These are phyloP conservation scores for Sitta europaea DNA, from an alignment of 2,113 vertebrate genomes.

Conservation along the genomic window DNA sequence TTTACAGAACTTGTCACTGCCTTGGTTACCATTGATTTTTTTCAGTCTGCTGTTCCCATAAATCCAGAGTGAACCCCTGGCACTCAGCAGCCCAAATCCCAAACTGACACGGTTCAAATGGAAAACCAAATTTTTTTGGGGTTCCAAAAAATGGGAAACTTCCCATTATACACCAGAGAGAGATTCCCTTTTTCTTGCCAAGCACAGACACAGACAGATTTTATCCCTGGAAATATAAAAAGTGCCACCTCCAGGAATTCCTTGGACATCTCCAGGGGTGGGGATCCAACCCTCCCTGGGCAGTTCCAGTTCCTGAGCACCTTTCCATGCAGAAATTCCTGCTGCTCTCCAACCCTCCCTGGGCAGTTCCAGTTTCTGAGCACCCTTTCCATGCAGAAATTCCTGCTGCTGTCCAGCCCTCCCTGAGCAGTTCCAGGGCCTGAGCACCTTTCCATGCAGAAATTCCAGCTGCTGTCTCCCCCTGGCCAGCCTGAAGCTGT, in stretches of 20 bases:
- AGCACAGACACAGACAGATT: background rate
- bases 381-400: background rate
- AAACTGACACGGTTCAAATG: fast-evolving
- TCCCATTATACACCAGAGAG: background rate
- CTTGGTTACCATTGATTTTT: background rate
- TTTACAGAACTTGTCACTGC: background rate
- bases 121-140: background rate
- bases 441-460: background rate
- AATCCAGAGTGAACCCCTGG: background rate
- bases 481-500: background rate
- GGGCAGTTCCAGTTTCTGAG: background rate
- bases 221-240: background rate
- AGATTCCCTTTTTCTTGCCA: background rate
- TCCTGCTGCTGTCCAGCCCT: background rate
- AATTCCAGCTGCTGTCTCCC: background rate
- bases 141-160: too few relatives aligned
- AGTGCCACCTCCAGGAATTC: fast-evolving
- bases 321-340: background rate
- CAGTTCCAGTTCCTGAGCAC: background rate
- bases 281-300: background rate
- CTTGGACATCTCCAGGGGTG: background rate
- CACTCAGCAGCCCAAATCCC: background rate
- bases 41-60: background rate
- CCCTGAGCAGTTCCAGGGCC: background rate
- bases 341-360: background rate